Evolutionary conservation across 92 coral and sea anemone species (phyloP).

Genomic region (Epizoanthus stellaris): DNA sequence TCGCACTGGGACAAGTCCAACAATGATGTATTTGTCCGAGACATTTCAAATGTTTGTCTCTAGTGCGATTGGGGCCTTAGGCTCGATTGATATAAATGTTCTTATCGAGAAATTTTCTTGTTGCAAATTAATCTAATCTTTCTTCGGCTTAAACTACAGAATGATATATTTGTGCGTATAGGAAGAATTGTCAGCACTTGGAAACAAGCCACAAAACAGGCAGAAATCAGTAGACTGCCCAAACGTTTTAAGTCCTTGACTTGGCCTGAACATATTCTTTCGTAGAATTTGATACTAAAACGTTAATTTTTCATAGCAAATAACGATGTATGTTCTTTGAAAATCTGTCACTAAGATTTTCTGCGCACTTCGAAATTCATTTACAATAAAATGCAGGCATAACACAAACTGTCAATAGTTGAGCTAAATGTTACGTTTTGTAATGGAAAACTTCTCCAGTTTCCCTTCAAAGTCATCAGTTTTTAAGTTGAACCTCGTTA

Average conservation of each 20-base stretch:
- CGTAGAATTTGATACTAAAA: neutral
- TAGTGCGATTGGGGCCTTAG: no score
- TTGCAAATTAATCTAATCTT: constrained; percentile 12
- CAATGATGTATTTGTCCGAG: no score
- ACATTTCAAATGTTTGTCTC: no score
- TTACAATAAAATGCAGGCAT: neutral
- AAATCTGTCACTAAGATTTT: neutral
- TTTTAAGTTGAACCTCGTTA: neutral
- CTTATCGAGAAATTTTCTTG: constrained; percentile 17
- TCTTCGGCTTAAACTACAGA: neutral
- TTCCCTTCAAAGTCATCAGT: no score
- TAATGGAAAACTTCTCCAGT: neutral
- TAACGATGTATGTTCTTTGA: neutral
- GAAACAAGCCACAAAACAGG: no score
- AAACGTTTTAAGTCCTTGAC: no score
- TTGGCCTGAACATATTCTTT: neutral
- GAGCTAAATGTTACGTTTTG: neutral
- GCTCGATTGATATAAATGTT: constrained; percentile 19
- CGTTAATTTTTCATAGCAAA: neutral
- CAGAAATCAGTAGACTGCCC: no score
- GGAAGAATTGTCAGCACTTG: no score
- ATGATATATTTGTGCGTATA: neutral
- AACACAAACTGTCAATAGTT: neutral
- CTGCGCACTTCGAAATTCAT: constrained; percentile 4
- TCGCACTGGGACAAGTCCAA: no score